Evolutionary conservation across 2,797 vertebrate species (phyloP).

Genomic region (Triplophysa bombifrons): DNA sequence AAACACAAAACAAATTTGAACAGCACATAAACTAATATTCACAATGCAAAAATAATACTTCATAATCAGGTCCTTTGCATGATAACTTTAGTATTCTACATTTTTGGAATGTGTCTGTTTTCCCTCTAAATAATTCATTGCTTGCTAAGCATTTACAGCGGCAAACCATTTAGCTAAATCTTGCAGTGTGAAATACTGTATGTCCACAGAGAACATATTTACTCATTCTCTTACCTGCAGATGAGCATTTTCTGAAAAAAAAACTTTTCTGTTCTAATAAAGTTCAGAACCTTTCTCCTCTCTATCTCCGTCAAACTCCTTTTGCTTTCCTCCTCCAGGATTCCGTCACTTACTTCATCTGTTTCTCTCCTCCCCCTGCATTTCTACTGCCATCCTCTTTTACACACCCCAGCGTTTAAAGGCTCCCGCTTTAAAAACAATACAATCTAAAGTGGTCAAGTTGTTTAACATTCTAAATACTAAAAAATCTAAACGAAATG

Average conservation of each 20-base stretch:
- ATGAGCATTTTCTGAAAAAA: background rate
- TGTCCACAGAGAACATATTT: background rate
- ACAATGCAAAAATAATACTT: background rate
- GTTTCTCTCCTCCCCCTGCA: slow-evolving; percentile 30
- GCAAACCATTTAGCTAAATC: background rate
- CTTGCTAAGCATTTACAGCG: background rate
- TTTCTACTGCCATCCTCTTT: slow-evolving; percentile 23
- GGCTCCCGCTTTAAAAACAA: slow-evolving; percentile 1
- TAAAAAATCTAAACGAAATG: background rate
- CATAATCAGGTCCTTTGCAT: background rate
- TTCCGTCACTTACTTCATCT: slow-evolving; percentile 3
- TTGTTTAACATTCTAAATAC: background rate
- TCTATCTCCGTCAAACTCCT: background rate
- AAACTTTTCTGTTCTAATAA: background rate
- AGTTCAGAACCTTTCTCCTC: background rate
- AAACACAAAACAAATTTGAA: background rate
- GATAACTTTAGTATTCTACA: background rate
- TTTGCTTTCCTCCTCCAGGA: slow-evolving; percentile 14
- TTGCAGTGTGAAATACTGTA: background rate
- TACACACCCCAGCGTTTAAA: slow-evolving; percentile 4
- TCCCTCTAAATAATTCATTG: slow-evolving; percentile 11
- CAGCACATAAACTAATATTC: background rate
- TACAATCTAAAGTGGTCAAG: background rate
- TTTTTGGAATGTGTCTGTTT: slow-evolving; percentile 7
- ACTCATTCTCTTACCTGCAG: slow-evolving; percentile 16